Base-by-base conservation (phyloP, 2,797 vertebrate species). In the Diplodus sargus region DNA sequence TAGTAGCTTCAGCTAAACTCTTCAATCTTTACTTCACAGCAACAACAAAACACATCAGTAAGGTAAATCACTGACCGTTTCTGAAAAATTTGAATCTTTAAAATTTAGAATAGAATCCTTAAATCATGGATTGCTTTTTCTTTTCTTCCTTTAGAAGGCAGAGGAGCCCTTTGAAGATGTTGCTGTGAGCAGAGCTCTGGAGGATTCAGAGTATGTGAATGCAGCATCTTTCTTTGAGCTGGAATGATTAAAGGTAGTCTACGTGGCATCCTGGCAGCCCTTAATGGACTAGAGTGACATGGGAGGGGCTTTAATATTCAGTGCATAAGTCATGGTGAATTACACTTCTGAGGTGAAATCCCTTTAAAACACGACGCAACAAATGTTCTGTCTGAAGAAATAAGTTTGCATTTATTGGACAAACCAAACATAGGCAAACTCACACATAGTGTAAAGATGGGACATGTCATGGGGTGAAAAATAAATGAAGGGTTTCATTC, bases 391-490 rank as follows among this genome's bases (percentile, higher is more conserved):
- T 85, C 86, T 90, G 88, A 93, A 93, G 89, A 94, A 94, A 93
- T 93, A 90, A 70, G 87, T 91, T 91, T 93, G 87, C 78, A 81
- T 94, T 94, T 93, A 94, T 94, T 93, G 85, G 88, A 90, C 85
- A 91, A 92, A 90, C 86, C 84, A 89, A 91, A 92, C 81, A 57
- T 48, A 61, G 51, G 82, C 86, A 91, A 88, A 91, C 87, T 85
- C 84, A 92, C 87, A 92, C 84, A 89, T n/a, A 86, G 86, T 92
- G 89, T 91, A 90, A 89, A 91, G 87, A 92, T 91, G 90, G 66
- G 87, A 87, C 68, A 87, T 85, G 82, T 90, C 74, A 88, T 85
- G 70, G 65, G 77, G 74, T 85, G 82, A 91, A 91, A 90, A 91
- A 89, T 83, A 89, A 81, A 90, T 83, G 79, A 89, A 89, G 81